These are phyloP conservation scores for Vombatus ursinus DNA, from an alignment of 2,113 vertebrate species.

Conservation along the genomic window DNA sequence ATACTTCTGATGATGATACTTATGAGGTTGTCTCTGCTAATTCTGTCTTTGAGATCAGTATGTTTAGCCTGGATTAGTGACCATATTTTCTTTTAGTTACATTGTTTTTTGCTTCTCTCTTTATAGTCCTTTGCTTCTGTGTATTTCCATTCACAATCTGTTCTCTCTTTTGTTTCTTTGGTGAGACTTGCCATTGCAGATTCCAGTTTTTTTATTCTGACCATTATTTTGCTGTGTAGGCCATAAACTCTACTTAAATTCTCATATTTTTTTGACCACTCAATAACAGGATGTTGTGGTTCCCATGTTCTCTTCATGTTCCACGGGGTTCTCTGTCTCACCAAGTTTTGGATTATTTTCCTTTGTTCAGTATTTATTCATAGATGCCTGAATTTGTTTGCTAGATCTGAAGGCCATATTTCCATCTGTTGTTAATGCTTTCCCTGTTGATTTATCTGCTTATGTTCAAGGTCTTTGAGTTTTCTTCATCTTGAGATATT, in stretches of 20 bases:
- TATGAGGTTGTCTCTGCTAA: not conserved
- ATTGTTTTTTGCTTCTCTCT: not conserved
- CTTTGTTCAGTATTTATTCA: not conserved
- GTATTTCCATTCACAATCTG: not conserved
- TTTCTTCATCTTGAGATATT: too few species aligned
- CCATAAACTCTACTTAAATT: not conserved
- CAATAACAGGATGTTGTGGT: not conserved
- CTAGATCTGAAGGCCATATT: not conserved
- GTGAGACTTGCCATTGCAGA: not conserved
- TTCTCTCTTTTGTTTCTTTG: not conserved
- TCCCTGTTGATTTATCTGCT: not conserved
- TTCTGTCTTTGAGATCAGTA: not conserved
- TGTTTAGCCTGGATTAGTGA: not conserved
- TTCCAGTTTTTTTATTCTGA: not conserved
- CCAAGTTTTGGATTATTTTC: not conserved
- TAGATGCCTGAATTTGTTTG: not conserved
- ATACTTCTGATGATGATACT: not conserved
- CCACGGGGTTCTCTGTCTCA: not conserved
- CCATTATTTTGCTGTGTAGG: not conserved
- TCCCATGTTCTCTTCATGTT: not conserved
- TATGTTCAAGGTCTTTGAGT: not conserved
- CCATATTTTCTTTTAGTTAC: not conserved
- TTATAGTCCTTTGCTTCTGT: not conserved
- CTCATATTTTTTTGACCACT: not conserved
- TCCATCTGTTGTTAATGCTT: not conserved